Base-by-base conservation (phyloP, 2,888 invertebrate species). In the Coleophora flavipennella region DNA sequence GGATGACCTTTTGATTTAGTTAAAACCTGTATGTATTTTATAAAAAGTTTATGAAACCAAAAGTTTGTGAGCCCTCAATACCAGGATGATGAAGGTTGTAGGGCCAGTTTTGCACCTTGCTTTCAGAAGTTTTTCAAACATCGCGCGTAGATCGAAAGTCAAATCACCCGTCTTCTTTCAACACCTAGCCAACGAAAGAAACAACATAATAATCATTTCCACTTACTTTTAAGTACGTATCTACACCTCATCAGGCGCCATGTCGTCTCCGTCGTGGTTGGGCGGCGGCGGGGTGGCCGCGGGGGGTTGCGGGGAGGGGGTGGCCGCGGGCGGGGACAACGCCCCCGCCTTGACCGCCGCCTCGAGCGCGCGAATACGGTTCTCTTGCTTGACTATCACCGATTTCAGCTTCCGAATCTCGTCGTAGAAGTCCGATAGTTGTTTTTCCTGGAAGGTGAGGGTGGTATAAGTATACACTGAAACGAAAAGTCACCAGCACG, bases 331-430 rank as follows among this genome's bases (percentile, higher is more conserved):
- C 70, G 36, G 59, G 37, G 49, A 54, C 33, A 42, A 55, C 38
- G 49, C 33, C 12, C 50, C 49, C 4, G 67, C 60, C 59, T 78
- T 79, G 28, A 64, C 80, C 0, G 67, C 55, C 11, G 91, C 91
- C 67, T 94, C 94, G 8, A 94, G 77, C 3, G 92, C 91, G 29
- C 92, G 87, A 67, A 94, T 93, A 38, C 94, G 86, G 55, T 94
- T 95, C 81, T 96, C 96, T 65, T 96, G 96, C 64, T 96, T 96
- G 20, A 96, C 93, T 53, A 96, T 94, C 73, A 96, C 94, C n/a
- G 95, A 93, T 66, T 96, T 96, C 50, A 96, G 79, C 70, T 95
- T 95, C 42, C 95, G 90, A 55, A 96, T 95, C 75, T 96, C 96
- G 64, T 96, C 95, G 31, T 91, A 89, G 54, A 95, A 88, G 65